phyloP scores from a whole-genome alignment of 2,113 vertebrate species.

The Aplodontia rufa region DNA sequence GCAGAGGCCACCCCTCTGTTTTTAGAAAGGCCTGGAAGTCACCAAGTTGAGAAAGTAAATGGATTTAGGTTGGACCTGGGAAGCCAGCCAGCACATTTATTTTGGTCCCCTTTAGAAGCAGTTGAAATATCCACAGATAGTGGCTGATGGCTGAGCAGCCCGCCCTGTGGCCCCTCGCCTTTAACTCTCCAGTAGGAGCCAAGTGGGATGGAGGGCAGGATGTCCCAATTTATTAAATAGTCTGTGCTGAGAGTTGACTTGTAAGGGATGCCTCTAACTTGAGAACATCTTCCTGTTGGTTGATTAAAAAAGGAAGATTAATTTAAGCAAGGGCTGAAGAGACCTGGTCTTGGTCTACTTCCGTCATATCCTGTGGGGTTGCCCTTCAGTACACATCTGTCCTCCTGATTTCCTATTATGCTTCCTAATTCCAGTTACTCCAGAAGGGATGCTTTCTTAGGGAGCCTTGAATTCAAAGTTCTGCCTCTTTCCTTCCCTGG shows the following conservation, averaged over 20 bases:
- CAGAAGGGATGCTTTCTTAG: not conserved
- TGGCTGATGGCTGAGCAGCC: not conserved
- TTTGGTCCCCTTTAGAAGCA: conserved; percentile 33
- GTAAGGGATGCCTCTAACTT: conserved; percentile 44
- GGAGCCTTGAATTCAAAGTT: conserved; percentile 42
- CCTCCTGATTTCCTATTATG: conserved; percentile 59
- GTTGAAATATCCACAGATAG: not conserved
- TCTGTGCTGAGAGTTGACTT: not conserved
- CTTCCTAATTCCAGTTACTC: conserved; percentile 42
- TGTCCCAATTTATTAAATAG: not conserved
- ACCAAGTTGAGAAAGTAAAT: not conserved
- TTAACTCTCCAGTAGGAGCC: not conserved
- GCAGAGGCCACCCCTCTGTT: conserved; percentile 20
- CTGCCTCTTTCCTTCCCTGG: conserved; percentile 6
- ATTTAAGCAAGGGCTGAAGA: not conserved
- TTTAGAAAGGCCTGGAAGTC: conserved; percentile 29
- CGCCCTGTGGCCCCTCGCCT: not conserved
- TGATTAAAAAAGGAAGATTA: not conserved
- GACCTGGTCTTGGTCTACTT: not conserved
- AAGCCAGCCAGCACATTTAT: conserved; percentile 4
- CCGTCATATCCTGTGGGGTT: conserved; percentile 13
- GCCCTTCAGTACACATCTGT: conserved; percentile 1
- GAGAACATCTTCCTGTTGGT: conserved; percentile 5
- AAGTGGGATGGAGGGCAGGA: not conserved
- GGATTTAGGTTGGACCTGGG: conserved; percentile 29